Evolutionary conservation across 2,797 vertebrate species (phyloP).

Genomic region (Mallotus villosus): DNA sequence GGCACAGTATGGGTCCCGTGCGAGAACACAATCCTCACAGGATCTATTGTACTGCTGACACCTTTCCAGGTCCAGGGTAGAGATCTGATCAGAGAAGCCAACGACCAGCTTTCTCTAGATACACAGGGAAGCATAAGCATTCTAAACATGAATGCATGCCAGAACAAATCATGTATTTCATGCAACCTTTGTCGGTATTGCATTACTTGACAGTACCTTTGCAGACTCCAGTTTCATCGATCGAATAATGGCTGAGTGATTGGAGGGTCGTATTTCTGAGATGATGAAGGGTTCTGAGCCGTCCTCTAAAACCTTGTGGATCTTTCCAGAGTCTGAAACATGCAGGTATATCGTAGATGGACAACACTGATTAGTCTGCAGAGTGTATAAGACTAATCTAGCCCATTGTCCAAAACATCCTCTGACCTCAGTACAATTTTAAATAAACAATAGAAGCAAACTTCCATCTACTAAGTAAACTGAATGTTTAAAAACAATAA

Average conservation of each 20-base stretch:
- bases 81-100: conserved; percentile 68
- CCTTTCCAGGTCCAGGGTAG: conserved; percentile 65
- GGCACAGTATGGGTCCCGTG: conserved; percentile 78
- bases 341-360: neutral
- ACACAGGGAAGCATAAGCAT: neutral
- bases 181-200: neutral
- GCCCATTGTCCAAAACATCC: conserved; percentile 21
- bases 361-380: neutral
- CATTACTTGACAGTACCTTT: conserved; percentile 58
- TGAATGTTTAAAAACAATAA: neutral
- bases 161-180: neutral
- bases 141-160: neutral
- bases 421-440: neutral
- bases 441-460: neutral
- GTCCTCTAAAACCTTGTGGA: conserved; percentile 76
- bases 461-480: neutral
- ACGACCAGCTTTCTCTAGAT: conserved; percentile 74
- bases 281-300: conserved; percentile 73
- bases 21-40: conserved; percentile 74
- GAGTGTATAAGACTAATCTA: conserved; percentile 21
- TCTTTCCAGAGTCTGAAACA: conserved; percentile 67
- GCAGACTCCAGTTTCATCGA: conserved; percentile 73
- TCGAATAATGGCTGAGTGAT: conserved; percentile 51
- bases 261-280: conserved; percentile 68
- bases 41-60: conserved; percentile 69